phyloP scores from a whole-genome alignment of 1,140 invertebrate species.

The Bemisia tabaci region DNA sequence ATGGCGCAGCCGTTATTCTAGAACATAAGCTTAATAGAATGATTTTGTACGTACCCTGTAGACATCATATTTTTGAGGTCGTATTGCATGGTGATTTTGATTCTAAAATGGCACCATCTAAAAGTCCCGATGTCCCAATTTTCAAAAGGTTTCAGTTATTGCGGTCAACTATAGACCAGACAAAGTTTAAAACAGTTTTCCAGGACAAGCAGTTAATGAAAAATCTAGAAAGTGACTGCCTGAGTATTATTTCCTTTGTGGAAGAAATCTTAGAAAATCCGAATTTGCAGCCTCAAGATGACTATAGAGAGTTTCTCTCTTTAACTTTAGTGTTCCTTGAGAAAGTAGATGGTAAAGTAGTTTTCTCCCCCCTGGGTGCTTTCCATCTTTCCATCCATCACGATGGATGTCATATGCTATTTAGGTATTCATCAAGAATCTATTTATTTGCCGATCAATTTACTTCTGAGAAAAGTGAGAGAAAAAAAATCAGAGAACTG shows the following conservation, averaged over 20 bases:
- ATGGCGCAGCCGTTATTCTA: constrained; percentile 15
- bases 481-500: constrained; percentile 21
- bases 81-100: constrained; percentile 13
- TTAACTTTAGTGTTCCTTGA: too few species aligned
- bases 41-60: constrained; percentile 14
- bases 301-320: too few species aligned
- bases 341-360: too few species aligned
- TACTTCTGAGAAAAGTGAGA: constrained; percentile 21
- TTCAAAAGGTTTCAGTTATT: constrained; percentile 18
- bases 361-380: too few species aligned
- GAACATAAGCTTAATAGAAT: constrained; percentile 14
- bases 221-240: too few species aligned
- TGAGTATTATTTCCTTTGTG: too few species aligned
- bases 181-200: too few species aligned
- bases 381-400: too few species aligned
- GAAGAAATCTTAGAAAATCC: too few species aligned
- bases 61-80: constrained; percentile 20
- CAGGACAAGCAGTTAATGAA: too few species aligned
- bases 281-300: too few species aligned
- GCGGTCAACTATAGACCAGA: too few species aligned
- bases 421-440: constrained; percentile 31
- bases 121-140: constrained; percentile 14
- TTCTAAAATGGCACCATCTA: constrained; percentile 6
- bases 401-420: constrained; percentile 31
- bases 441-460: constrained; percentile 26